Evolutionary conservation across 2,888 invertebrate genomes (phyloP), one percentile per base, ranked within the genome.

Genomic region (Apomyelois bistriatella): DNA sequence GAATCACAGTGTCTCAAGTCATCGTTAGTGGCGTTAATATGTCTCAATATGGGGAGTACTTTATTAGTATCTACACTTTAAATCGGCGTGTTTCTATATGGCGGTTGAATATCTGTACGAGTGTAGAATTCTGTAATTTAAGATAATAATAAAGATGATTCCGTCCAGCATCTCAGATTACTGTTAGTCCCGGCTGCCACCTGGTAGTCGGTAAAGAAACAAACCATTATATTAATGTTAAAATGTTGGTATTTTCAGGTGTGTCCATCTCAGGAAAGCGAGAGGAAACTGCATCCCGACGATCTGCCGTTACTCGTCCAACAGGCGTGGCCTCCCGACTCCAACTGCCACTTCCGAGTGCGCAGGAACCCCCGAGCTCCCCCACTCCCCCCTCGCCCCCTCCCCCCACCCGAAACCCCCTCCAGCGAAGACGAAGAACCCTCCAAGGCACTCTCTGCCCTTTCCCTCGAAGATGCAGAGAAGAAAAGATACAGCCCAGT

Each of bases 241-340:
- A n/a, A 22, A 22, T 16, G 7, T 7, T 15, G n/a, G 10, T 13
- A 46, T 38, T 78, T 82, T 7, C 78, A 93, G 93, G 93, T 93
- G 22, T 94, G 94, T 68, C 93, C 94, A 58, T 46, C 46, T 46
- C 46, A 32, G 32, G 46, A 46, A 15, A 46, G 96, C 83, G 96
- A 97, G 81, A 92, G 97, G 54, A 96, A 97, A 85, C 85, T 97
- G 36, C 96, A 97, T 80, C 95, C 96, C 0, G 96, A 97, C 64
- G 97, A 97, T 79, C 91, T 95, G 58, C 97, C 97, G 0, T 89
- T 97, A 17, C 92, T 94, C 64, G 96, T 97, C 32, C 97, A 97
- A 77, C 94, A 94, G 64, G 92, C 94, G 8, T 94, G 95, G 93
- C 92, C 93, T 54, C 82, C 93, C 6, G 93, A 92, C 76, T 92